Base-by-base conservation (phyloP, 2,888 invertebrate genomes). In the Galerucella calmariensis region DNA sequence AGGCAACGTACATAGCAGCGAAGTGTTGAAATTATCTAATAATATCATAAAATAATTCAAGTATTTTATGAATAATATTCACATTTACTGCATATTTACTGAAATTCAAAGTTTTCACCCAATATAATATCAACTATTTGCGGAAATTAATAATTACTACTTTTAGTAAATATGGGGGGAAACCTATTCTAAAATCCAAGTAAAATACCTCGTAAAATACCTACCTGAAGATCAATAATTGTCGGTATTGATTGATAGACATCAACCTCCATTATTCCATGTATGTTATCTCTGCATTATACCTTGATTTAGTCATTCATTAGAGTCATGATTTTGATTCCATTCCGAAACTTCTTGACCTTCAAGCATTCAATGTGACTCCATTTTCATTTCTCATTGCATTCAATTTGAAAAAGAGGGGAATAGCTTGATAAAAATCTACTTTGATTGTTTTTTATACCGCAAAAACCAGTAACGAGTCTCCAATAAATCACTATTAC, bases 301-400 rank as follows among this genome's bases (percentile, higher is more conserved):
- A 51, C 51, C n/a, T 51, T 51, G 6, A 14, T n/a, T 51, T n/a
- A 12, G 3, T 48, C 48, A 48, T n/a, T 8, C 14, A n/a, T 56
- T 56, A 56, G 11, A 56, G 9, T 20, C 56, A 56, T 20, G 11
- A 56, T 20, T 56, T 56, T 56, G 56, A 56, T 56, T 56, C 20
- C 20, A 10, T 20, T 56, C 16, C 8, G 51, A 56, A 16, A 20
- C 20, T 56, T 35, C 16, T 67, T 80, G 79, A 81, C 82, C 81
- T 82, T 82, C 81, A 79, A 62, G 72, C 41, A 74, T 78, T 71
- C 82, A 82, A 82, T 80, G 82, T 82, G 81, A 82, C 82, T 81
- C 81, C 78, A 76, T 79, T 68, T 76, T 65, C 72, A 74, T 69
- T 75, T 75, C 35, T 41, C 35, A 75, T 65, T 20, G 75, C 69